Conservation (phyloP, 2,888 invertebrate genomes). For the Ectobius pallidus region DNA sequence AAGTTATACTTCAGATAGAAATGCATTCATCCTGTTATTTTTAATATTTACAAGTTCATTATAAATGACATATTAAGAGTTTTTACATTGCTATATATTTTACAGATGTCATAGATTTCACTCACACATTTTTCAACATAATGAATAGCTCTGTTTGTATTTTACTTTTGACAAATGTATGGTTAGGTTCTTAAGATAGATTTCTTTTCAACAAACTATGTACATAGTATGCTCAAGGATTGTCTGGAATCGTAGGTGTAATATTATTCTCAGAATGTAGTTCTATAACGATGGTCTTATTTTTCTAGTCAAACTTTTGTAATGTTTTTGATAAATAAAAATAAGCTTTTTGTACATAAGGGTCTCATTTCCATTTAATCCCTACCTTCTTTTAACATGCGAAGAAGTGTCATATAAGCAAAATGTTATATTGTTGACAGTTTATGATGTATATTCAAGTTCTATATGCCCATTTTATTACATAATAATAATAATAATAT, state of each 20-base stretch:
- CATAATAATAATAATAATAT: too few relatives aligned
- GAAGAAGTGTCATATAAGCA: too few relatives aligned
- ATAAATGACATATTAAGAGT: neutral
- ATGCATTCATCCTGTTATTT: neutral
- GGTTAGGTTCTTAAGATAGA: neutral
- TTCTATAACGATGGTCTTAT: slow-evolving; percentile 6
- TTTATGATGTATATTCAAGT: too few relatives aligned
- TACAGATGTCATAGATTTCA: neutral
- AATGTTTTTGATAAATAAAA: slow-evolving; percentile 39
- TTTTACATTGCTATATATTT: neutral
- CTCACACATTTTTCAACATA: neutral
- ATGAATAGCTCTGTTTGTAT: neutral
- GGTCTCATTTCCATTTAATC: too few relatives aligned
- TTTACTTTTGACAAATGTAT: neutral
- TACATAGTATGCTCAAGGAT: slow-evolving; percentile 5
- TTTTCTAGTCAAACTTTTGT: slow-evolving; percentile 41
- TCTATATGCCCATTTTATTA: too few relatives aligned
- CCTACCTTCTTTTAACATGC: too few relatives aligned
- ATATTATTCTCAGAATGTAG: neutral
- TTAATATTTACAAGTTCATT: neutral
- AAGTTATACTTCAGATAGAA: neutral
- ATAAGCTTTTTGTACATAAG: slow-evolving; percentile 38
- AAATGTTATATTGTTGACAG: too few relatives aligned
- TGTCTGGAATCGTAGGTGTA: neutral
- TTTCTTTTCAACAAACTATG: neutral